Percentiles rank a stretch among this genome's conserved stretches.
These are phyloP conservation scores for Xestia c-nigrum DNA, from an alignment of 2,888 invertebrate species.

Conservation along the genomic window DNA sequence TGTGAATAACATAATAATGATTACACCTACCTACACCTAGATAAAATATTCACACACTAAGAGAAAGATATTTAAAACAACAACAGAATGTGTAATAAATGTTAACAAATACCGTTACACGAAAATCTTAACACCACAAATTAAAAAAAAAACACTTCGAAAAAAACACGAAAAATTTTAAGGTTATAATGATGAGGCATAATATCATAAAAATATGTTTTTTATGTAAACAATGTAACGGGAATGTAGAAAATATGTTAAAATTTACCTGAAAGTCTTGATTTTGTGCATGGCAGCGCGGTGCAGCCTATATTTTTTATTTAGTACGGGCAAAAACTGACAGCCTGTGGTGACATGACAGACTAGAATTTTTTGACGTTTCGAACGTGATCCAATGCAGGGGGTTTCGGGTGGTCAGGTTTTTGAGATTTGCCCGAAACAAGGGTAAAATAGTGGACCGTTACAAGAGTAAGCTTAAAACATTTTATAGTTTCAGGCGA, in stretches of 20 bases:
- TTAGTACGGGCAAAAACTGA: conserved; percentile 88
- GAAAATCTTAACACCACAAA: not conserved
- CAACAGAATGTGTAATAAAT: conserved; percentile 1
- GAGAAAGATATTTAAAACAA: not conserved
- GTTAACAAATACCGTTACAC: conserved; percentile 23
- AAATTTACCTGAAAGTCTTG: conserved; percentile 86
- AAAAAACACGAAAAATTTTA: conserved; percentile 60
- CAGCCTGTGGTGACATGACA: conserved; percentile 88
- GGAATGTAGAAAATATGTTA: conserved; percentile 28
- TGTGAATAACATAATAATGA: conserved; percentile 33
- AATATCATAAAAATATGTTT: conserved; percentile 41
- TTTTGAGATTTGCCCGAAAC: conserved; percentile 18
- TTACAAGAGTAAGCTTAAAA: not conserved
- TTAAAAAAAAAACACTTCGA: conserved; percentile 55
- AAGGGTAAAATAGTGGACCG: not conserved
- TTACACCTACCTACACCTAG: conserved; percentile 27
- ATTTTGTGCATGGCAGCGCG: conserved; percentile 89
- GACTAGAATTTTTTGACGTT: conserved; percentile 72
- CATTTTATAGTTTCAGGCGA: not conserved
- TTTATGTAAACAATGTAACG: conserved; percentile 8
- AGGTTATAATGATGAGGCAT: conserved; percentile 86
- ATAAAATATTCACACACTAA: not conserved
- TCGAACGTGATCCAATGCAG: conserved; percentile 61
- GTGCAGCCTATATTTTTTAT: conserved; percentile 82
- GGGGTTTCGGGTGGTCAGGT: conserved; percentile 43